Evolutionary conservation across 2,888 invertebrate species (phyloP), one percentile per base, ranked within the genome.

Genomic region (Chrysina gloriosa): DNA sequence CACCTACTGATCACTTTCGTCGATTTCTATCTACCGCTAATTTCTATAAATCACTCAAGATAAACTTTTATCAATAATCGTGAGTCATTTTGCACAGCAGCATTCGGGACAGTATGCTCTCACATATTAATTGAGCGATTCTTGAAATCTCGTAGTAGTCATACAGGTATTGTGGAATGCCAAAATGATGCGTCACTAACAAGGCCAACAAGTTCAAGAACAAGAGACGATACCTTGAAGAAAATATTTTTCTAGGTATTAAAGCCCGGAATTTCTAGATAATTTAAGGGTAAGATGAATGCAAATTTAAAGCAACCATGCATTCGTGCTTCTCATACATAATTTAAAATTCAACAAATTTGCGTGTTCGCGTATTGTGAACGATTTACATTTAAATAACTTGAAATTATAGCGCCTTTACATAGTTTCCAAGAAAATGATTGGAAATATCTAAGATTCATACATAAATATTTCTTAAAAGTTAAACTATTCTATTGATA

Each of bases 141-240:
- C 58, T 36, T 58, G 58, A 58, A 58, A 58, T 58, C 58, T 58
- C 36, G 16, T 29, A 52, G 39, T 58, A 36, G 58, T 58, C 58
- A 58, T 39, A 39, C 39, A 58, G 58, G 58, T 58, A 58, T 25
- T 3, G n/a, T 7, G 14, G 58, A 39, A 58, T 58, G 21, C 25
- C 39, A 16, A 39, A 14, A 14, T 11, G 39, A 25, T 58, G 58
- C 39, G 42, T 56, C 56, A 56, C 25, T 25, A 25, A 14, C 58
- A 58, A 39, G 58, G 58, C 42, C 25, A 58, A 23, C 58, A 25
- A 58, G 58, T 58, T 52, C 52, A 52, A 52, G 29, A 23, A 9
- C n/a, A n/a, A n/a, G n/a, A n/a, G n/a, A n/a, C n/a, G n/a, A n/a
- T n/a, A n/a, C n/a, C n/a, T n/a, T n/a, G n/a, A n/a, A n/a, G n/a